Evolutionary conservation across 2,797 vertebrate species (phyloP), one percentile per base, ranked within the genome.

Genomic region (Gephyroberyx darwinii): DNA sequence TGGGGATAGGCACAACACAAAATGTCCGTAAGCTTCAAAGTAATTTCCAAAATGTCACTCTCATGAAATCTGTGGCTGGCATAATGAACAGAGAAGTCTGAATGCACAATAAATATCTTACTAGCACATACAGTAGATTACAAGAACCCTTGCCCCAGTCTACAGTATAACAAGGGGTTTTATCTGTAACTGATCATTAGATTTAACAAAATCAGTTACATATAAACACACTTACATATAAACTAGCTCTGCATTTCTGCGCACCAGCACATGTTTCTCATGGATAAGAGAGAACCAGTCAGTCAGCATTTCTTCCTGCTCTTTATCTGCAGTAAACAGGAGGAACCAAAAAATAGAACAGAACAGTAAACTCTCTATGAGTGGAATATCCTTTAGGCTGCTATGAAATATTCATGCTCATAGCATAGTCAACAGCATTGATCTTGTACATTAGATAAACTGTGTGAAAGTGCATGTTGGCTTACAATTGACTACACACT

Each of bases 261-360:
- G 90, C 77, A 95, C 92, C 77, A 98, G 90, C 82, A 91, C 72
- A 26, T 96, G 95, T 69, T 95, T 96, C 87, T 97, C 93, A 0
- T 96, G 95, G 84, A 96, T 91, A 4, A 99, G 94, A 82, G 85
- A 92, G 83, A 98, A 96, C 96, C 96, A 99, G 71, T 95, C 95
- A 50, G 93, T 94, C 62, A 98, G 90, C 87, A 97, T 89, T 70
- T 86, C 85, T 0, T 97, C 96, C 78, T 96, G 95, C 0, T 92
- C 91, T 81, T 89, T 86, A 56, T 95, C 96, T 98, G 88, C 71
- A 90, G 90, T 0, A 10, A 56, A 62, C 72, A 65, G 1, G 48
- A 20, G 7, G 0, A n/a, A 43, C 5, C 5, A 43, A 13, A 19
- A n/a, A 47, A 45, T 6, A 73, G 6, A 22, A 26, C n/a, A 1